Evolutionary conservation across 1,140 invertebrate species (phyloP), one percentile per base, ranked within the genome.

Genomic region (Dinothrombium tinctorium): DNA sequence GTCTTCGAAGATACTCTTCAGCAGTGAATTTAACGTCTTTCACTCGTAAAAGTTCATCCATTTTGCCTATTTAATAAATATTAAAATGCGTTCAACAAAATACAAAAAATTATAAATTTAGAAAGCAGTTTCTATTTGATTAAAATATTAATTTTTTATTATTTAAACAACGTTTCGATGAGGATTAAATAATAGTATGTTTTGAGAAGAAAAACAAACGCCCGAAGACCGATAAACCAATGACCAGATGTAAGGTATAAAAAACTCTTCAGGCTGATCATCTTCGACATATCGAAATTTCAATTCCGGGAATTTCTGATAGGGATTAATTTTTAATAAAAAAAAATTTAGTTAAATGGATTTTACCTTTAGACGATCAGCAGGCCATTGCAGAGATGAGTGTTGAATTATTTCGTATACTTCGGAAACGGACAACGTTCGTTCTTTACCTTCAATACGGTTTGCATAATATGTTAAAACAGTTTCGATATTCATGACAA

Each of bases 211-310:
- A 72, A 81, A 89, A 59, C 80, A 74, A 15, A 90, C 63, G 29
- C 74, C 68, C 1, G 77, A 80, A 49, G 72, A 72, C 49, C 73
- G 68, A 50, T 69, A 76, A 20, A 89, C 76, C 35, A 98, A 64
- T 9, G 79, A 76, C 92, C 92, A 99, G 26, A 96, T 77, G 57
- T 98, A 99, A 7, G 92, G 92, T 52, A 95, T 86, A 61, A 98
- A 99, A 63, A 99, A 99, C 54, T 96, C 89, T 57, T 96, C 89
- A 0, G 90, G 92, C 44, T 83, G 75, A 45, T 95, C 89, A 61
- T 98, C 92, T 64, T 98, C 92, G 0, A 98, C 89, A 56, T 99
- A 99, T 49, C 89, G 83, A 61, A 96, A 99, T 59, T 94, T 96
- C 32, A 98, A 60, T 51, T 96, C 90, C 1, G 92, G 89, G 59